phyloP scores from a whole-genome alignment of 2,888 invertebrate species.

The Diploptera punctata region DNA sequence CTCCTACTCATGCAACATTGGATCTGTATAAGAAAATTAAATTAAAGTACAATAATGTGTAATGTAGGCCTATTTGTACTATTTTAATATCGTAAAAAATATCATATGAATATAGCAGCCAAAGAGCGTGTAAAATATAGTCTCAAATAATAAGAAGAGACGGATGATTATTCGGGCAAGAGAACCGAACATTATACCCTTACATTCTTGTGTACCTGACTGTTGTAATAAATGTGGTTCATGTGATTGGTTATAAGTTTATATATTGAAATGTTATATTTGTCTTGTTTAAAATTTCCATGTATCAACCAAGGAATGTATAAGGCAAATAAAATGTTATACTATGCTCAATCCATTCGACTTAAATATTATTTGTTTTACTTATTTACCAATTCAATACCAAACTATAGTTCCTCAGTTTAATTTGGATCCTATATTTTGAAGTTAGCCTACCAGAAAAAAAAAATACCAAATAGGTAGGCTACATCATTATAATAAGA shows the following conservation, averaged over 20 bases:
- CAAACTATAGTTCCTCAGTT: not conserved
- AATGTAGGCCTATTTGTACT: no score
- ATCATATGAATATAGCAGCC: not conserved
- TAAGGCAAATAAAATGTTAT: constrained; percentile 11
- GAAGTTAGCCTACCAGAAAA: not conserved
- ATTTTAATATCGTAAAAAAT: no score
- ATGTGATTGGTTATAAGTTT: not conserved
- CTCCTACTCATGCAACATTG: not conserved
- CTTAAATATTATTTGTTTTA: no score
- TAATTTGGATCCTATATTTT: not conserved
- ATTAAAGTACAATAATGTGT: no score
- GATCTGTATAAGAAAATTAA: no score
- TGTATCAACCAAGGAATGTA: not conserved
- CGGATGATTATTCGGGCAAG: not conserved
- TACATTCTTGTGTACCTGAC: constrained; percentile 36
- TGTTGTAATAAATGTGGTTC: no score
- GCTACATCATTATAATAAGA: no score
- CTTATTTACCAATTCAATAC: not conserved
- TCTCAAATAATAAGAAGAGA: not conserved
- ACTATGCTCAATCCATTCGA: no score
- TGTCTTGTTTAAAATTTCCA: not conserved
- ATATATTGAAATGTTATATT: constrained; percentile 22
- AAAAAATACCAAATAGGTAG: no score
- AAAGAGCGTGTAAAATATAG: not conserved
- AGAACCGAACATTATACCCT: not conserved